phyloP scores from a whole-genome alignment of 2,113 vertebrate genomes.

The Oryctolagus cuniculus region mOryCun1.1 NC_091433.1:21275501-21276000 shows the following conservation, averaged over 20 bases:
- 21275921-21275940: neutral
- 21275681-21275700: slow-evolving; percentile 40
- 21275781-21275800: slow-evolving; percentile 17
- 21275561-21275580: neutral
- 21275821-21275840: neutral
- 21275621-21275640: neutral
- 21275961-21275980: neutral
- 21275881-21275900: neutral
- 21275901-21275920: neutral
- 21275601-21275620: neutral
- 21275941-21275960: neutral
- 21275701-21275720: slow-evolving; percentile 15
- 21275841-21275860: neutral
- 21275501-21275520: neutral
- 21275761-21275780: neutral
- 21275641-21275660: neutral
- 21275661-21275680: neutral
- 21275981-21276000: neutral
- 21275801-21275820: slow-evolving; percentile 39
- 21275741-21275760: neutral
- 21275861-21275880: neutral
- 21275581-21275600: neutral
- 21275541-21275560: neutral
- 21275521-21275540: neutral
- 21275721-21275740: neutral